Conservation (phyloP, 2,113 vertebrate genomes). For the Podarcis muralis region DNA sequence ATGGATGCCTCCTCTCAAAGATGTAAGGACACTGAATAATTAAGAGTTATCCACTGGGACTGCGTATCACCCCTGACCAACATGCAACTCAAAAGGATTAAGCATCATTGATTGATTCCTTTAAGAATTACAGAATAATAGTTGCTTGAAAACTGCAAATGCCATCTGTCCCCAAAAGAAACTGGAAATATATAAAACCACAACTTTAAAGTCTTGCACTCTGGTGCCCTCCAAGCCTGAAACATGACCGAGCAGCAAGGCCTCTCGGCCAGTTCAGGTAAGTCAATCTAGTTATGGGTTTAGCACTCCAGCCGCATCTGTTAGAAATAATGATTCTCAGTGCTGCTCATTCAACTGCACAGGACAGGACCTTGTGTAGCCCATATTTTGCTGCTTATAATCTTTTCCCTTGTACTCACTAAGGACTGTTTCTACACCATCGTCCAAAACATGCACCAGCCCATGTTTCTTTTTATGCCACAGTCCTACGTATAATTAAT, state of each 20-base stretch:
- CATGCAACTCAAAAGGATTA: background rate
- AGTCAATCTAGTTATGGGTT: background rate
- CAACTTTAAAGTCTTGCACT: background rate
- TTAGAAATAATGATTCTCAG: background rate
- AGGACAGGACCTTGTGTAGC: background rate
- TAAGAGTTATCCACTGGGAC: no score
- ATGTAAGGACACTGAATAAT: background rate
- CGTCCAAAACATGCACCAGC: background rate
- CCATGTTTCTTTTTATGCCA: background rate
- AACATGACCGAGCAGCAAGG: background rate
- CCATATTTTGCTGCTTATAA: background rate
- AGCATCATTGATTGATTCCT: background rate
- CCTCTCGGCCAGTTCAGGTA: background rate
- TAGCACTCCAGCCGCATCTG: background rate
- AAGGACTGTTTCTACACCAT: background rate
- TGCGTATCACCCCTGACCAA: background rate
- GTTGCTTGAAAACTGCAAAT: background rate
- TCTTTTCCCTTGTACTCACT: background rate
- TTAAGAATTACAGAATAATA: background rate
- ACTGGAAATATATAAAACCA: background rate
- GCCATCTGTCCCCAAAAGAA: background rate
- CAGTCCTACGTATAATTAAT: background rate
- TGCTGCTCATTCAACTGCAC: background rate
- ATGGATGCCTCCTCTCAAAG: background rate
- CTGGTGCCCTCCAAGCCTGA: background rate